These are phyloP conservation scores for Oenanthe melanoleuca DNA, from an alignment of 2,113 vertebrate species.

Conservation along the genomic window DNA sequence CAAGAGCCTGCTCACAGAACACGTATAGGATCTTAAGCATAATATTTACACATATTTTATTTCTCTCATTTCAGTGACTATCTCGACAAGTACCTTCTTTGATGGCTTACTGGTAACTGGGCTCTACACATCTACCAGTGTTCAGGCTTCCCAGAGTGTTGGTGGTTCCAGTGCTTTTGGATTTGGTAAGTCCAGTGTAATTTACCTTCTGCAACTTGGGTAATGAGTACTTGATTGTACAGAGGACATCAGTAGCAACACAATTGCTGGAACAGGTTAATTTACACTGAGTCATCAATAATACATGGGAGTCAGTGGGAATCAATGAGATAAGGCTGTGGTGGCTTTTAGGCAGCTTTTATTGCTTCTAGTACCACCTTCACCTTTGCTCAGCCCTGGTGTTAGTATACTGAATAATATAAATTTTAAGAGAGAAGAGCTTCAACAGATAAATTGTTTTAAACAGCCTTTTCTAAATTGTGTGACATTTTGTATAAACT, in stretches of 20 bases:
- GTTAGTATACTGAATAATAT: not conserved
- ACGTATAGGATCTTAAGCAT: not conserved
- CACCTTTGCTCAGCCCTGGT: not conserved
- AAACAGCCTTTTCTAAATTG: not conserved
- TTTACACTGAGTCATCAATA: not conserved
- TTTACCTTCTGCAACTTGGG: not conserved
- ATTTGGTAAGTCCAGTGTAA: constrained; percentile 86
- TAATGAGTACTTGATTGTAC: not conserved
- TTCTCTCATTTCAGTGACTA: constrained; percentile 84
- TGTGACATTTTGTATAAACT: not conserved
- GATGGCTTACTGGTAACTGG: constrained; percentile 96
- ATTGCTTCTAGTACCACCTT: not conserved
- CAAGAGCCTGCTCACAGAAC: not conserved
- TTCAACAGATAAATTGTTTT: not conserved
- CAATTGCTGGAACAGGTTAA: not conserved
- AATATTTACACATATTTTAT: not conserved
- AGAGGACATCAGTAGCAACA: not conserved
- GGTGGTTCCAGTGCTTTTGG: constrained; percentile 91
- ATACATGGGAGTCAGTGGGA: not conserved
- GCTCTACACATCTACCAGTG: constrained; percentile 94
- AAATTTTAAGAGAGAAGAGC: not conserved
- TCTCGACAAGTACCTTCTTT: constrained; percentile 95
- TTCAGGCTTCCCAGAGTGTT: constrained; percentile 88
- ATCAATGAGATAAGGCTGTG: not conserved
- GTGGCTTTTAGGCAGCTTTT: not conserved